phyloP scores from a whole-genome alignment of 2,113 vertebrate genomes.

The Cygnus buccinator region DNA sequence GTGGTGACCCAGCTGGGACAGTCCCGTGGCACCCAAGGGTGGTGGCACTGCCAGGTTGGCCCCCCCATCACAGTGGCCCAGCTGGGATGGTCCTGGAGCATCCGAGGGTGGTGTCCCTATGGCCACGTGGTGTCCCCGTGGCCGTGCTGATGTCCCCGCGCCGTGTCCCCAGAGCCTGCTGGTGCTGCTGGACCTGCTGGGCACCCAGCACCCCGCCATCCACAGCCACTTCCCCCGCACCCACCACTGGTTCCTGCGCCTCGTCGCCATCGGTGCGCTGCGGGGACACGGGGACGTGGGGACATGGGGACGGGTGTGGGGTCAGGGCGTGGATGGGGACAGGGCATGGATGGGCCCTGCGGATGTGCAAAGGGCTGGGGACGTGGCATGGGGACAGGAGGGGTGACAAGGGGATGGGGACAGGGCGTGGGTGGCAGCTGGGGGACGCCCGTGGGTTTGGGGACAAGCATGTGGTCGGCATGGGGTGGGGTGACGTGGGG shows the following conservation, averaged over 20 bases:
- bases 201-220: constrained; percentile 81
- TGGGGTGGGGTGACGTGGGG: neutral
- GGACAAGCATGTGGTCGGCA: neutral
- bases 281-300: neutral
- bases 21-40: neutral
- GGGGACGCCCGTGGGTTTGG: neutral
- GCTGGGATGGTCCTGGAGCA: too few relatives aligned
- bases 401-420: neutral
- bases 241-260: constrained; percentile 86
- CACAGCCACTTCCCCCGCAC: constrained; percentile 90
- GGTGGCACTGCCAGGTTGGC: too few relatives aligned
- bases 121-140: neutral
- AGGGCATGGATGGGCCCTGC: neutral
- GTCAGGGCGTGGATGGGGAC: neutral
- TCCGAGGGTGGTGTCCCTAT: too few relatives aligned
- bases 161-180: constrained; percentile 83
- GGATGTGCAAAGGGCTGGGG: neutral
- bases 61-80: neutral
- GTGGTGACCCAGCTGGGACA: neutral
- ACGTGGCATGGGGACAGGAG: neutral
- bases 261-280: constrained; percentile 82
- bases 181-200: constrained; percentile 89
- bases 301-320: neutral
- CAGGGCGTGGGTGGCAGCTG: neutral
- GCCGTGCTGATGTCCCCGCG: neutral